These are phyloP conservation scores for Philhelius pedissequus DNA, from an alignment of 2,888 invertebrate genomes.

Conservation along the genomic window DNA sequence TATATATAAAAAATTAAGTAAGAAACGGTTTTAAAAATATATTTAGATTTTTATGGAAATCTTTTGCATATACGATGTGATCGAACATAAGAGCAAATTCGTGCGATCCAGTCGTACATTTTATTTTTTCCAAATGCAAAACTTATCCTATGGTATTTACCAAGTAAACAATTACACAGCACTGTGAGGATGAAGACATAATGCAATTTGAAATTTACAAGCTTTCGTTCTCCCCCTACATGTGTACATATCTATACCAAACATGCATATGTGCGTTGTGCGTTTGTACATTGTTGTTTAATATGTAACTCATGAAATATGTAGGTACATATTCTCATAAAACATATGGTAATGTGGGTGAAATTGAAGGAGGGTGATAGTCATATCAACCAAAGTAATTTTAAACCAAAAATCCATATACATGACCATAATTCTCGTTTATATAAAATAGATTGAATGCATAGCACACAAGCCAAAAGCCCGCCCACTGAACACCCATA, in stretches of 20 bases:
- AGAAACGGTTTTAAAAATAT: too few species aligned
- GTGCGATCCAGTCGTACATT: too few species aligned
- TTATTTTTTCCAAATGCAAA: too few species aligned
- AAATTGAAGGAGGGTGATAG: neutral
- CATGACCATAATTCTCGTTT: conserved; percentile 65
- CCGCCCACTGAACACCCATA: conserved; percentile 32
- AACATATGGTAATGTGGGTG: neutral
- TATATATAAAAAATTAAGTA: too few species aligned
- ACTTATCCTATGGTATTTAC: too few species aligned
- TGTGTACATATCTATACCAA: neutral
- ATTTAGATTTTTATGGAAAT: too few species aligned
- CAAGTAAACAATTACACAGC: too few species aligned
- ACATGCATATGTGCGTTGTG: neutral
- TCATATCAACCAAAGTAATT: conserved; percentile 25
- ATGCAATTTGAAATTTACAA: too few species aligned
- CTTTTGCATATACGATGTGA: too few species aligned
- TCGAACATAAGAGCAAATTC: too few species aligned
- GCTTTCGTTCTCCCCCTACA: too few species aligned
- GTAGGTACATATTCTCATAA: conserved; percentile 43
- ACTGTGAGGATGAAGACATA: too few species aligned
- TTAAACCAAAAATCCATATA: conserved; percentile 54
- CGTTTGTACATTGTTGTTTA: neutral
- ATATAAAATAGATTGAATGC: conserved; percentile 67
- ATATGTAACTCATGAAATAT: conserved; percentile 42
- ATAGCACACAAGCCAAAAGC: conserved; percentile 47